These are phyloP conservation scores for Mythimna impura DNA, from an alignment of 2,888 invertebrate species.

Conservation along the genomic window DNA sequence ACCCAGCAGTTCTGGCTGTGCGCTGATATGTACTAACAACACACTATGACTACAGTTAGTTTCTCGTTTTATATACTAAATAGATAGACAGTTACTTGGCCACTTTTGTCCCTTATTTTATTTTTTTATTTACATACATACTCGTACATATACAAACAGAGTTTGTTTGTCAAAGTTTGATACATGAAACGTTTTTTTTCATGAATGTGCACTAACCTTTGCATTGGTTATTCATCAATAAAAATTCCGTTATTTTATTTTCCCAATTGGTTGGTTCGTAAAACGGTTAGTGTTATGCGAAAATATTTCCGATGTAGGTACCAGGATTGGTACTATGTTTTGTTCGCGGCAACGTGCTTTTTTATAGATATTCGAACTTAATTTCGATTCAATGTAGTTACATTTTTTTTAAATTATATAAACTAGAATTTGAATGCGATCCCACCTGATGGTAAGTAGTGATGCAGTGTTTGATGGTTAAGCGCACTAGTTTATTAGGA, in stretches of 20 bases:
- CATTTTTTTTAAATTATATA: neutral
- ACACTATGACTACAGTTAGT: no score
- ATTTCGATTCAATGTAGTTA: neutral
- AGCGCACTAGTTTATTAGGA: no score
- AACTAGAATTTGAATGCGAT: no score
- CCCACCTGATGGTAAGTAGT: no score
- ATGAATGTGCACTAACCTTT: slow-evolving; percentile 2
- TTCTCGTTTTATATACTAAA: no score
- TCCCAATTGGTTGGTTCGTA: neutral
- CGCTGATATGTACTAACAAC: no score
- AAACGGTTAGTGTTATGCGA: neutral
- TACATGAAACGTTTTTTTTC: slow-evolving; percentile 5
- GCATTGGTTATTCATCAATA: slow-evolving; percentile 15
- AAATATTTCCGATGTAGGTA: neutral
- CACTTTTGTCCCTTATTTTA: neutral
- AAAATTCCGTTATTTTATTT: neutral
- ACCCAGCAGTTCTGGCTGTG: no score
- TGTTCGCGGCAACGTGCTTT: neutral
- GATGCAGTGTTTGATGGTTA: no score
- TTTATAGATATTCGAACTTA: neutral
- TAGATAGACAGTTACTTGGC: neutral
- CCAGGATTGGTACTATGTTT: slow-evolving; percentile 1
- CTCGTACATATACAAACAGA: no score
- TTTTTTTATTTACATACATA: slow-evolving; percentile 6
- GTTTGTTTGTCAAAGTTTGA: slow-evolving; percentile 6